A percentile compares a stretch with the other conserved stretches of the same genome.
These are phyloP conservation scores for Pteropus rufus DNA, from an alignment of 2,797 vertebrate genomes.

Conservation along the genomic window DNA sequence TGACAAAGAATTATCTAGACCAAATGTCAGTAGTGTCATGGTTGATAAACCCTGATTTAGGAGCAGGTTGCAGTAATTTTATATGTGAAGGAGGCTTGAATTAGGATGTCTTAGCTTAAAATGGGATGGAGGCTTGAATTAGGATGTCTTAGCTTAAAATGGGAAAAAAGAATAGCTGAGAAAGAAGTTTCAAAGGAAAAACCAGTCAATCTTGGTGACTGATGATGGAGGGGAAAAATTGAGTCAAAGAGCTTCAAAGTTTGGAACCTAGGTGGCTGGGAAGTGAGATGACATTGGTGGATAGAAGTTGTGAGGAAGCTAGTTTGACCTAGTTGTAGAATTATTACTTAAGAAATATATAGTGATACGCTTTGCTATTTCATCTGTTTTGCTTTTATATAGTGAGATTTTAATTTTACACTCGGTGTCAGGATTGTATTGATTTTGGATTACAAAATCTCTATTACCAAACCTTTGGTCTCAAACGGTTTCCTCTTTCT, in stretches of 20 bases:
- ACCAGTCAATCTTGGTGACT: not conserved
- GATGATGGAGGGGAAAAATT: not conserved
- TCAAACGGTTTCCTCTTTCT: conserved; percentile 15
- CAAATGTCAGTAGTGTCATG: not conserved
- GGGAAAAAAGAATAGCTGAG: not conserved
- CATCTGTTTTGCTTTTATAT: conserved; percentile 16
- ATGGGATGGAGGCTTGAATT: not conserved
- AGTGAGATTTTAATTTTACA: conserved; percentile 26
- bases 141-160: conserved; percentile 6
- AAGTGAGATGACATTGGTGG: not conserved
- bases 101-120: conserved; percentile 27
- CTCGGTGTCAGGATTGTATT: not conserved
- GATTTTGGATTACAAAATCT: conserved; percentile 23
- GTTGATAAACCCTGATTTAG: not conserved
- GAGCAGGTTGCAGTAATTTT: not conserved
- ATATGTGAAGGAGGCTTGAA: not conserved
- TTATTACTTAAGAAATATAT: not conserved
- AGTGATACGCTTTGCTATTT: not conserved
- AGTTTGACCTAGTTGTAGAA: not conserved
- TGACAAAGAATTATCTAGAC: not conserved
- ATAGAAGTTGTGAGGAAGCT: not conserved
- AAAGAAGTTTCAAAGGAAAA: conserved; percentile 18
- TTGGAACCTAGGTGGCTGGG: not conserved
- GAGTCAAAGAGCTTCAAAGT: not conserved
- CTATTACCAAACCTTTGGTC: conserved; percentile 9